Conservation (phyloP, 2,888 invertebrate species). For the Dolichopus griseipennis region DNA sequence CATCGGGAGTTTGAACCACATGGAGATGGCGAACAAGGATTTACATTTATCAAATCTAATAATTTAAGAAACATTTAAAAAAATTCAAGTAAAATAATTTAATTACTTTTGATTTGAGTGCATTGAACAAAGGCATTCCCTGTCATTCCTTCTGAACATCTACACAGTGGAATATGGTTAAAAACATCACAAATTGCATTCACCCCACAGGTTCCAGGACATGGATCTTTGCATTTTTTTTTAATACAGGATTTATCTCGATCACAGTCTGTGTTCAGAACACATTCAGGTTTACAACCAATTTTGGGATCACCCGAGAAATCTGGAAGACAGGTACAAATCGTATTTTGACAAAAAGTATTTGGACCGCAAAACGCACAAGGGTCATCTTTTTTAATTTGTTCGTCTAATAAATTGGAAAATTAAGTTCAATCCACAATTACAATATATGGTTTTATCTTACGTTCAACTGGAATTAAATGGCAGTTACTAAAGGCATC, state of each 20-base stretch:
- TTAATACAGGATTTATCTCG: slow-evolving; percentile 58
- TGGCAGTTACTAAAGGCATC: slow-evolving; percentile 59
- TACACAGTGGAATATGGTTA: slow-evolving; percentile 70
- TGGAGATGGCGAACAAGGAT: slow-evolving; percentile 62
- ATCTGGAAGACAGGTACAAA: slow-evolving; percentile 59
- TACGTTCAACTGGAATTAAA: slow-evolving; percentile 44
- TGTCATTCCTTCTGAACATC: slow-evolving; percentile 57
- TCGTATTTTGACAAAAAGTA: slow-evolving; percentile 55
- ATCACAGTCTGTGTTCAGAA: slow-evolving; percentile 64
- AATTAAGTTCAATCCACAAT: neutral
- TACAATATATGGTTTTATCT: slow-evolving; percentile 22
- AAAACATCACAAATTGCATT: slow-evolving; percentile 68
- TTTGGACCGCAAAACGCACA: slow-evolving; percentile 65
- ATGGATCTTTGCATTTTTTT: slow-evolving; percentile 70
- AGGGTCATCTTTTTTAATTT: slow-evolving; percentile 41
- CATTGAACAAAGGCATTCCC: slow-evolving; percentile 66
- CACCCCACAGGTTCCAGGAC: slow-evolving; percentile 66
- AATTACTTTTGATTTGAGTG: slow-evolving; percentile 30
- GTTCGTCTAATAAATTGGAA: slow-evolving; percentile 20
- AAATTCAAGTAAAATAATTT: slow-evolving; percentile 1
- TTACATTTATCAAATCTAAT: slow-evolving; percentile 39
- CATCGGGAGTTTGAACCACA: slow-evolving; percentile 73
- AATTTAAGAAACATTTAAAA: neutral
- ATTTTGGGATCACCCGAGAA: slow-evolving; percentile 66
- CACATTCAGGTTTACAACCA: slow-evolving; percentile 72